Conservation (phyloP, 2,797 vertebrate species). For the Peromyscus eremicus region DNA sequence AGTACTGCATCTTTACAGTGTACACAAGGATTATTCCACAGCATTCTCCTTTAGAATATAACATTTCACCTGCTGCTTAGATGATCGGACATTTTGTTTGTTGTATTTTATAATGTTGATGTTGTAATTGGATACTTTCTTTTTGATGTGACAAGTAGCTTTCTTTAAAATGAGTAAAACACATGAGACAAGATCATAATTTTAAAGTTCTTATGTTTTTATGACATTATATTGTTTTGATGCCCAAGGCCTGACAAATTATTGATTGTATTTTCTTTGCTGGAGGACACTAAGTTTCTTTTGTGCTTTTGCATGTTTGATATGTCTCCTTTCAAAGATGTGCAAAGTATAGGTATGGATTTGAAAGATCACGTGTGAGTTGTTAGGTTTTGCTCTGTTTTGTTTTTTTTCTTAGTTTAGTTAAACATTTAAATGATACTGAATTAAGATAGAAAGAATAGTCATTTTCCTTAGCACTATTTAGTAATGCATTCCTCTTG, state of each 20-base stretch:
- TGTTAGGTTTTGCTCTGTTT: neutral
- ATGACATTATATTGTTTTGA: slow-evolving; percentile 40
- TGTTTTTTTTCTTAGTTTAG: neutral
- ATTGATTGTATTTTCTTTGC: neutral
- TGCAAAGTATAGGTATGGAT: slow-evolving; percentile 1
- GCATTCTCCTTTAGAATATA: slow-evolving; percentile 21
- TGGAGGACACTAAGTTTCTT: slow-evolving; percentile 39
- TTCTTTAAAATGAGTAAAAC: slow-evolving; percentile 50
- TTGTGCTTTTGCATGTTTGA: slow-evolving; percentile 40
- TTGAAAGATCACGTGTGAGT: slow-evolving; percentile 49
- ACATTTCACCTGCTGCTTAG: slow-evolving; percentile 42
- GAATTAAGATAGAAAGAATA: slow-evolving; percentile 37
- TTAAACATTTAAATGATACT: slow-evolving; percentile 49
- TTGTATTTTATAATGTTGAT: slow-evolving; percentile 17
- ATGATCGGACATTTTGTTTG: slow-evolving; percentile 40
- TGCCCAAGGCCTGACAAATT: neutral
- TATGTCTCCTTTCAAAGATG: slow-evolving; percentile 55
- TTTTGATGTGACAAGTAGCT: neutral
- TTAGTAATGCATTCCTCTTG: slow-evolving; percentile 64
- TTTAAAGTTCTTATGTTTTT: slow-evolving; percentile 62
- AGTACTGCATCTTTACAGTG: neutral
- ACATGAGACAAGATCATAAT: slow-evolving; percentile 39
- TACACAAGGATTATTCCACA: neutral
- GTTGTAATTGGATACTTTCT: slow-evolving; percentile 27
- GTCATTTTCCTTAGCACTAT: slow-evolving; percentile 45